Percentiles rank a stretch among this genome's conserved stretches.
phyloP scores from a whole-genome alignment of 2,113 vertebrate genomes.

The Mugil cephalus region DNA sequence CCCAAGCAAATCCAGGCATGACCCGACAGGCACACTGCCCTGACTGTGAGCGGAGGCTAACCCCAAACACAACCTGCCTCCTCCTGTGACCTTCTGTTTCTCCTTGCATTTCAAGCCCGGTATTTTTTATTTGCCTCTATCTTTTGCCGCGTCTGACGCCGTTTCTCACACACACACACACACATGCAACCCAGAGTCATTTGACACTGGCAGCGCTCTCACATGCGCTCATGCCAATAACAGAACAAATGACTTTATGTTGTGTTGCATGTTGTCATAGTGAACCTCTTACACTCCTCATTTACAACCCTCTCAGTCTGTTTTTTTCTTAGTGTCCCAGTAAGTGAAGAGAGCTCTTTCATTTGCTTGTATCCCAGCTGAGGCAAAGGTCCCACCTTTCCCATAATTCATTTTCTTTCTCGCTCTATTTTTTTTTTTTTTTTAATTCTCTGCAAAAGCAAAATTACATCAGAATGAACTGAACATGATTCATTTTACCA shows the following conservation, averaged over 20 bases:
- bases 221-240: constrained; percentile 50
- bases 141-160: constrained; percentile 29
- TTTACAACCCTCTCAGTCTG: constrained; percentile 53
- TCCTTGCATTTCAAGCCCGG: constrained; percentile 43
- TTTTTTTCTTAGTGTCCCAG: constrained; percentile 35
- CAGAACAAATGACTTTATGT: constrained; percentile 69
- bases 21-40: constrained; percentile 69
- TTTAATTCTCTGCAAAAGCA: constrained; percentile 5
- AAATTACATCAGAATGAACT: constrained; percentile 14
- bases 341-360: constrained; percentile 54
- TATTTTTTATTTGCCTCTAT: constrained; percentile 36
- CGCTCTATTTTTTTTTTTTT: too few relatives aligned
- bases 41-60: constrained; percentile 62
- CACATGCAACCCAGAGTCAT: constrained; percentile 32
- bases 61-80: constrained; percentile 50
- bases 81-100: constrained; percentile 40
- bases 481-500: not conserved
- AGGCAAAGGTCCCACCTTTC: constrained; percentile 58
- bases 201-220: constrained; percentile 53
- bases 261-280: constrained; percentile 74
- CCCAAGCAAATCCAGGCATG: constrained; percentile 59
- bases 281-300: constrained; percentile 56
- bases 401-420: constrained; percentile 40
- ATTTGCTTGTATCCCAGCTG: constrained; percentile 38
- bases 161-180: constrained; percentile 16